phyloP scores from a whole-genome alignment of 2,888 invertebrate genomes.

The Nephrotoma flavescens region DNA sequence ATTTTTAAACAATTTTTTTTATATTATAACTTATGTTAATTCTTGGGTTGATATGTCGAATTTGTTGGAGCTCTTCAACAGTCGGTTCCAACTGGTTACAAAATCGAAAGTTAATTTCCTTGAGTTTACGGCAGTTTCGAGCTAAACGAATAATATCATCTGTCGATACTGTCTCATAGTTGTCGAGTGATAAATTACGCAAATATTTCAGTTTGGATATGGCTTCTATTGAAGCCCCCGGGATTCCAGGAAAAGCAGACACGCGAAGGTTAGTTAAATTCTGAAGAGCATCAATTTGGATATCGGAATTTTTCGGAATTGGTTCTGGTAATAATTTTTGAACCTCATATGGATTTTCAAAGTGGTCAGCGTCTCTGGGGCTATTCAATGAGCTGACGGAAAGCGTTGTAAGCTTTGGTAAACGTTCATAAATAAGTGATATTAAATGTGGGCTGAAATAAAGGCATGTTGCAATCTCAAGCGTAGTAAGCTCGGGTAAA shows the following conservation, averaged over 20 bases:
- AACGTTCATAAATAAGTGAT: neutral
- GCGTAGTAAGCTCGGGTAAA: neutral
- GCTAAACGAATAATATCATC: neutral
- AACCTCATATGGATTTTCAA: neutral
- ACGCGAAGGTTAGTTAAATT: neutral
- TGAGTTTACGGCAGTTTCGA: neutral
- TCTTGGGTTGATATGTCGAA: neutral
- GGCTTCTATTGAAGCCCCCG: neutral
- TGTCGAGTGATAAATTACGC: neutral
- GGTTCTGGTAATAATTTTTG: neutral
- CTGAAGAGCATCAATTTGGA: neutral
- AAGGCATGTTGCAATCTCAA: neutral
- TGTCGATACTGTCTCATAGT: neutral
- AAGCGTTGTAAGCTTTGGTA: neutral
- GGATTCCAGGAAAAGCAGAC: neutral
- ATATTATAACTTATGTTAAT: neutral
- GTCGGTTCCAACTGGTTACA: neutral
- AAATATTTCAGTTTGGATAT: neutral
- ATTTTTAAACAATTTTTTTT: neutral
- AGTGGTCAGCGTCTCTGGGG: neutral
- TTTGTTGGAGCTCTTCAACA: neutral
- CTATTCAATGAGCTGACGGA: neutral
- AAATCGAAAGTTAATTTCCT: neutral
- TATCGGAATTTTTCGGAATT: neutral
- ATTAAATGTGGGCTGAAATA: neutral